Evolutionary conservation across 2,888 invertebrate genomes (phyloP).

Genomic region (Monopis laevigella): DNA sequence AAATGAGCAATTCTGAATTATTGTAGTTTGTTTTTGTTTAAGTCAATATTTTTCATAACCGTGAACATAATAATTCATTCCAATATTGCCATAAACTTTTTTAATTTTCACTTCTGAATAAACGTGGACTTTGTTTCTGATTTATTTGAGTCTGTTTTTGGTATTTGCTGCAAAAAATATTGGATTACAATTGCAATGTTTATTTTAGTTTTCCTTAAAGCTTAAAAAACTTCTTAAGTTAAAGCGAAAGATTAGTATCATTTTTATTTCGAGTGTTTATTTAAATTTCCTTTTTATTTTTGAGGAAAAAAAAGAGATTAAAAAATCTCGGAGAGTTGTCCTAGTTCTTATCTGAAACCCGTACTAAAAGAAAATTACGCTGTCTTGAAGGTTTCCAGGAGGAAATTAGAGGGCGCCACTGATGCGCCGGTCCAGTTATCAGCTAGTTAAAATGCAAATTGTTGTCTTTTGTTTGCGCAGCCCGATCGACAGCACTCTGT

Average conservation of each 20-base stretch:
- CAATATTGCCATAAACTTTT: slow-evolving; percentile 61
- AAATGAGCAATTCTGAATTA: slow-evolving; percentile 19
- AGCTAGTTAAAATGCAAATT: slow-evolving; percentile 62
- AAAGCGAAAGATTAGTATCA: no score
- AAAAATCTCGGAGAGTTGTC: slow-evolving; percentile 27
- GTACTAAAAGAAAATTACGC: slow-evolving; percentile 39
- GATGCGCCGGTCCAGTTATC: slow-evolving; percentile 46
- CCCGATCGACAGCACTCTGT: slow-evolving; percentile 32
- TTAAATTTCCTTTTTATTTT: no score
- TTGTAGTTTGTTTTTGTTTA: slow-evolving; percentile 9
- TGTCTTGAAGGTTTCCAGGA: slow-evolving; percentile 32
- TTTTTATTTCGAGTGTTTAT: no score
- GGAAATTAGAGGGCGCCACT: slow-evolving; percentile 39
- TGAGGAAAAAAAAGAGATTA: background rate
- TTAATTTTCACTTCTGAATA: slow-evolving; percentile 56
- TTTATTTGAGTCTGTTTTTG: slow-evolving; percentile 43
- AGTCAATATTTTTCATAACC: slow-evolving; percentile 6
- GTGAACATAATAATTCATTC: slow-evolving; percentile 54
- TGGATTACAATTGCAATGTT: no score
- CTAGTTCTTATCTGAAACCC: slow-evolving; percentile 35
- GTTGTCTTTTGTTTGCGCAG: slow-evolving; percentile 49
- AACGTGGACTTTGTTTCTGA: slow-evolving; percentile 49
- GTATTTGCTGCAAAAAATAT: slow-evolving; percentile 5
- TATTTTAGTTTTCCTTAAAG: no score
- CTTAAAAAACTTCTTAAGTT: no score